Base-by-base conservation (phyloP, 1,140 invertebrate genomes). In the Microplitis mediator region DNA sequence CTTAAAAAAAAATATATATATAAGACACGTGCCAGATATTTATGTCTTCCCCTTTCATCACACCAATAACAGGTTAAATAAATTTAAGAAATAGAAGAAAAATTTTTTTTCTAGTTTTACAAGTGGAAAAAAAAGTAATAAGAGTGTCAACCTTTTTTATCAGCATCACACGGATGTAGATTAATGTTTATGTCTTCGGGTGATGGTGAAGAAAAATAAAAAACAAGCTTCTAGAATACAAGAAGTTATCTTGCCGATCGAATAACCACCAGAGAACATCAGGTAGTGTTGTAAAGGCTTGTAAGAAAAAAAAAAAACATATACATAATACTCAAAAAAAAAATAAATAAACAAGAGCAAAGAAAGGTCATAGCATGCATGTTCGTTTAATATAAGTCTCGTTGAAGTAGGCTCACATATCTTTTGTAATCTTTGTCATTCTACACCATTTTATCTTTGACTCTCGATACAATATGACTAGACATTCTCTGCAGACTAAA, bases 371-470 rank as follows among this genome's bases (percentile, higher is more conserved):
- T 54, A 51, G 51, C 51, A 68, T 35, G 31, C 14, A 23, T 69
- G 35, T 69, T 69, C n/a, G 34, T 14, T 54, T 56, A n/a, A 36
- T 23, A 35, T 39, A 23, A 23, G 11, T 39, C 11, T 39, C 35
- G n/a, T 58, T 58, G 31, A 60, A 35, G 36, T 60, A 60, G 52
- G 45, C 66, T 74, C 51, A 64, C 13, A 67, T 73, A 35, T 73
- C 58, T 32, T 6, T 69, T 14, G 45, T 74, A 74, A 73, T 74
- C 72, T 73, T 36, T 64, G 72, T 69, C 50, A 74, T 60, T 16
- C 36, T 74, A 74, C 61, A 74, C 72, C 72, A 11, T 36, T 45
- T 23, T 58, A 58, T 56, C 67, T 36, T 69, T 58, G 50, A 45
- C 50, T 32, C 45, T 54, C 13, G 16, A 54, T 14, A 14, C 13